Conservation (phyloP, 1,140 invertebrate species). For the Lepidotrigona ventralis region DNA sequence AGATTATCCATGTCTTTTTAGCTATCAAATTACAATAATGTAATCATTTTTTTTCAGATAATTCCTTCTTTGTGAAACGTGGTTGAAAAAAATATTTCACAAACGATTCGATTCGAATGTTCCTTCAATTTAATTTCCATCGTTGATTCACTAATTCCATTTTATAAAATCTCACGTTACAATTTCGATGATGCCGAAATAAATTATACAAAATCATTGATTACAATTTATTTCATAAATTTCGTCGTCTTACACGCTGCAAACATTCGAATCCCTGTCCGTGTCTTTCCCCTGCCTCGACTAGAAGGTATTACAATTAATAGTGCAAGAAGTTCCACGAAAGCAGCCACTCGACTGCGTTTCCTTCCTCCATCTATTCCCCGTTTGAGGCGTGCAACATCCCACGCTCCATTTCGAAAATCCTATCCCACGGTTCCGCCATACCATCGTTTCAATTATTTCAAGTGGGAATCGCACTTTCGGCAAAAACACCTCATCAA, state of each 20-base stretch:
- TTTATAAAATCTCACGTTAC: no score
- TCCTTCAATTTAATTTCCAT: background rate
- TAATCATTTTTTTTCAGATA: background rate
- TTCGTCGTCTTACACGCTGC: no score
- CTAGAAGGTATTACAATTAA: background rate
- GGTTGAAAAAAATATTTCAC: background rate
- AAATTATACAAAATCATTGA: background rate
- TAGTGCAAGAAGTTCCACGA: background rate
- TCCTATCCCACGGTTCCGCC: background rate
- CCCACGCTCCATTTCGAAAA: background rate
- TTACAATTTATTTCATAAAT: no score
- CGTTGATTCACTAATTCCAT: background rate
- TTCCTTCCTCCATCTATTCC: background rate
- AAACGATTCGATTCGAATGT: background rate
- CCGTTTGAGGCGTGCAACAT: background rate
- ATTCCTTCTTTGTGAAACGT: background rate
- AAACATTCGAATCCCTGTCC: background rate
- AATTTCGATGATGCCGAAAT: background rate
- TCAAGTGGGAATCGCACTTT: background rate
- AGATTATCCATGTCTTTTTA: background rate
- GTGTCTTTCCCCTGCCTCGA: background rate
- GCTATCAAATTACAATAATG: background rate
- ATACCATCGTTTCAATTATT: slow-evolving; percentile 12
- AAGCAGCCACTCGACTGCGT: background rate
- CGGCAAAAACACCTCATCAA: background rate